Evolutionary conservation across 2,113 vertebrate species (phyloP), one percentile per base, ranked within the genome.

Genomic region (Deroptyus accipitrinus): DNA sequence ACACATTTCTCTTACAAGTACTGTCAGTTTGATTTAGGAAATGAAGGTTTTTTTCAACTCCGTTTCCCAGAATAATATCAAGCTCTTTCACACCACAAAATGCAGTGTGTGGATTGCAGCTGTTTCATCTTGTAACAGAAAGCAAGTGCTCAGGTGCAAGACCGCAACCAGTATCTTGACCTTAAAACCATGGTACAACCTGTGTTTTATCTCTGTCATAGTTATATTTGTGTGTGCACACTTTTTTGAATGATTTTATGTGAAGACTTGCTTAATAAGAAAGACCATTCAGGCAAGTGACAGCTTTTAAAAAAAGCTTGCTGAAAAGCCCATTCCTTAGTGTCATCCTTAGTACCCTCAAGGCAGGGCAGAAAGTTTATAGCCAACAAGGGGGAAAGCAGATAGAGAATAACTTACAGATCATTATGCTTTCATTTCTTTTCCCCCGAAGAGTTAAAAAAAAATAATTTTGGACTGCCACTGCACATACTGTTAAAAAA

Each of bases 1-100:
- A 83, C 37, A 74, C 31, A 81, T 86, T 95, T 27, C 25, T 83
- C 67, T 96, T 73, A 88, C 67, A 90, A 86, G 44, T 46, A 63
- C 49, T 86, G 70, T 83, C 88, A 94, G 35, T 42, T 54, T 57
- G n/a, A 86, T 70, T 88, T 83, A 67, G 76, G 67, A 83, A 80
- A 41, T 63, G 54, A 85, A 83, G 22, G 16, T 2, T 83, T 20
- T 80, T 52, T 79, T 94, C 24, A 62, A 16, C 17, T 74, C 31
- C 31, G 9, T 62, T 73, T 10, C 79, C 44, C 30, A 52, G 33
- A 87, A 85, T 69, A 80, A 83, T 57, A 66, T 10, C 33, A 81
- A 72, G 7, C 2, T 84, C 37, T 67, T 81, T 87, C 48, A 35
- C 11, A 51, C 15, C 33, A 51, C 19, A 76, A 61, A 92, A 64